A percentile compares a stretch with the other conserved stretches of the same genome.
Evolutionary conservation across 2,113 vertebrate species (phyloP).

Genomic region (Mesocricetus auratus): DNA sequence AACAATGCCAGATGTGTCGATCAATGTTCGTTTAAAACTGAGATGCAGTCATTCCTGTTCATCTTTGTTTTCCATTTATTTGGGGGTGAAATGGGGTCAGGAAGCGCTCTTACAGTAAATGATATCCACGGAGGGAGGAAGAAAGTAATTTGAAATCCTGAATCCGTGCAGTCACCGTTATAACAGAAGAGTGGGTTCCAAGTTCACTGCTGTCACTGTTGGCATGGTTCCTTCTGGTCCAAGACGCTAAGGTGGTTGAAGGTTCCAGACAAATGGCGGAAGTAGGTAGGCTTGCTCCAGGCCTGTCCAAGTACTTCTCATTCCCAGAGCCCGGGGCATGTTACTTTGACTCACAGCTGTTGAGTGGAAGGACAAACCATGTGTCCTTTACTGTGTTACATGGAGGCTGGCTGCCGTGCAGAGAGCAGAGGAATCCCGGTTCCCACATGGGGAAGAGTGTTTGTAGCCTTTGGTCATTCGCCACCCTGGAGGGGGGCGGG

Average conservation of each 20-base stretch:
- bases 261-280: background rate
- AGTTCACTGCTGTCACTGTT: background rate
- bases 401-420: background rate
- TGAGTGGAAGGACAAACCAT: constrained; percentile 37
- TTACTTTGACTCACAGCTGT: background rate
- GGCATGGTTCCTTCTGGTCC: background rate
- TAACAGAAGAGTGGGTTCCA: background rate
- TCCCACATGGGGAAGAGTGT: background rate
- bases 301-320: background rate
- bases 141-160: background rate
- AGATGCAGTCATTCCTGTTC: background rate
- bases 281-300: background rate
- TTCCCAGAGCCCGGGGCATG: constrained; percentile 35
- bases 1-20: background rate
- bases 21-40: background rate
- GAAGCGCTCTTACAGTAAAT: background rate
- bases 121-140: background rate
- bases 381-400: constrained; percentile 17
- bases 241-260: background rate
- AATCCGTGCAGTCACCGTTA: background rate
- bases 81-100: background rate
- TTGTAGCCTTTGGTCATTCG: background rate
- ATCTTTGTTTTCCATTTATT: background rate
- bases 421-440: constrained; percentile 53
- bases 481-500: background rate